Percentiles rank a stretch among this genome's conserved stretches.
phyloP scores from a whole-genome alignment of 2,888 invertebrate species.

The Tetrapedia diversipes region DNA sequence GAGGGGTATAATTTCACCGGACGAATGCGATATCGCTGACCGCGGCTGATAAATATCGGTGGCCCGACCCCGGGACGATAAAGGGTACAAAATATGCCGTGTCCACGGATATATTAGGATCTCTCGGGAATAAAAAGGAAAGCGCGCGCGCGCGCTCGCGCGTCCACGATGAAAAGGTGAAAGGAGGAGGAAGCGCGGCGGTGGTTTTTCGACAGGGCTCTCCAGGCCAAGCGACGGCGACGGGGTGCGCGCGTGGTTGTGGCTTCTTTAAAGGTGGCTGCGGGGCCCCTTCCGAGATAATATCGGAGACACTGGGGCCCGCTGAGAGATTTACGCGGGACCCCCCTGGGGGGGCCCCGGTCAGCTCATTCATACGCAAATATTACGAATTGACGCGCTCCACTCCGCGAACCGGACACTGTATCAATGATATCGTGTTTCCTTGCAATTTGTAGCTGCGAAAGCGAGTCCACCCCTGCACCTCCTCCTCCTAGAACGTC shows the following conservation, averaged over 20 bases:
- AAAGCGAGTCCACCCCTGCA: not conserved
- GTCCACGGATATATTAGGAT: constrained; percentile 69
- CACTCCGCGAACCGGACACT: constrained; percentile 45
- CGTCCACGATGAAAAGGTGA: constrained; percentile 17
- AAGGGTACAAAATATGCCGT: constrained; percentile 68
- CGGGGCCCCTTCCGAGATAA: constrained; percentile 69
- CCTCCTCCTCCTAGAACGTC: constrained; percentile 1
- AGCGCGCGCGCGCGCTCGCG: constrained; percentile 32
- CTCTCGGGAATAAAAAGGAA: constrained; percentile 59
- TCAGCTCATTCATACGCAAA: constrained; percentile 78
- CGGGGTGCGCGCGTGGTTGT: constrained; percentile 60
- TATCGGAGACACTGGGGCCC: constrained; percentile 76
- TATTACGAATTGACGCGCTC: constrained; percentile 74
- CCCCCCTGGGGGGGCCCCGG: constrained; percentile 68
- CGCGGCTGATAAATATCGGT: constrained; percentile 66
- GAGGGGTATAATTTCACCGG: constrained; percentile 50
- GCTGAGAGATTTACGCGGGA: constrained; percentile 78
- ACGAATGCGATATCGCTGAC: constrained; percentile 56
- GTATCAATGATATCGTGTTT: constrained; percentile 73
- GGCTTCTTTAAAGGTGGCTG: constrained; percentile 68
- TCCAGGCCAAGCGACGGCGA: constrained; percentile 20
- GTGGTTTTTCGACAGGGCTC: constrained; percentile 59
- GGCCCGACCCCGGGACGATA: constrained; percentile 61
- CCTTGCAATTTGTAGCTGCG: constrained; percentile 58
- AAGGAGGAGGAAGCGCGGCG: constrained; percentile 20